These are phyloP conservation scores for Chrysomela aeneicollis DNA, from an alignment of 2,888 invertebrate genomes.

Conservation along the genomic window DNA sequence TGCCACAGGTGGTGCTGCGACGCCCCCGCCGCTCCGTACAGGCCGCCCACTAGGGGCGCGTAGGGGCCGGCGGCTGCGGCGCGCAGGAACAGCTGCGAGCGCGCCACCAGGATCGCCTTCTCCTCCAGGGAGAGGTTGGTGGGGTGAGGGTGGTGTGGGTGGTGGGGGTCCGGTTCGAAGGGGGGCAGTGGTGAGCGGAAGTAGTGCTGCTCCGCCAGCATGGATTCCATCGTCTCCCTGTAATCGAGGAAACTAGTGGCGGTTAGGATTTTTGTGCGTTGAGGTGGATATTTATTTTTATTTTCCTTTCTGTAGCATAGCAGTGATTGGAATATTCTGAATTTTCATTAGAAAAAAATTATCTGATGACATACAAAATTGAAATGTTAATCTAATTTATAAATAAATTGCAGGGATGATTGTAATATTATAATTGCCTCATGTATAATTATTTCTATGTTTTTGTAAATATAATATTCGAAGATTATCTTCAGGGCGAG, in stretches of 20 bases:
- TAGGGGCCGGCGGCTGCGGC: constrained; percentile 73
- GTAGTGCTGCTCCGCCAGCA: constrained; percentile 86
- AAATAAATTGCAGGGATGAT: no score
- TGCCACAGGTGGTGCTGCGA: constrained; percentile 68
- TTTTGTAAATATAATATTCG: no score
- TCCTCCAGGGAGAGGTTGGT: constrained; percentile 79
- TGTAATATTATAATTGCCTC: no score
- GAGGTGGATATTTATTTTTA: no score
- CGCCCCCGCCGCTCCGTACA: constrained; percentile 63
- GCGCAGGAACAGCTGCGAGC: constrained; percentile 77
- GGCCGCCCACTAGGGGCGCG: constrained; percentile 65
- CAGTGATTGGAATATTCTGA: no score
- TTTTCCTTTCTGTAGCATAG: no score
- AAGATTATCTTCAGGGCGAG: no score
- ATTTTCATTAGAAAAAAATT: no score
- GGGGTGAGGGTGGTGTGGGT: constrained; percentile 75
- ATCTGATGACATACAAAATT: no score
- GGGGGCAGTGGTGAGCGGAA: constrained; percentile 80
- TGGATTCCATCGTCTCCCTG: constrained; percentile 91
- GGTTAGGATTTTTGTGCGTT: constrained; percentile 25
- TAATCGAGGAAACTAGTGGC: constrained; percentile 55
- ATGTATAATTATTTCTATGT: no score
- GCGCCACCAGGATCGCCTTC: constrained; percentile 78
- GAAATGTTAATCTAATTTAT: no score
- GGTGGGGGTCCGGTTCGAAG: constrained; percentile 75